Evolutionary conservation across 2,888 invertebrate genomes (phyloP), one percentile per base, ranked within the genome.

Genomic region (Crioceris asparagi): DNA sequence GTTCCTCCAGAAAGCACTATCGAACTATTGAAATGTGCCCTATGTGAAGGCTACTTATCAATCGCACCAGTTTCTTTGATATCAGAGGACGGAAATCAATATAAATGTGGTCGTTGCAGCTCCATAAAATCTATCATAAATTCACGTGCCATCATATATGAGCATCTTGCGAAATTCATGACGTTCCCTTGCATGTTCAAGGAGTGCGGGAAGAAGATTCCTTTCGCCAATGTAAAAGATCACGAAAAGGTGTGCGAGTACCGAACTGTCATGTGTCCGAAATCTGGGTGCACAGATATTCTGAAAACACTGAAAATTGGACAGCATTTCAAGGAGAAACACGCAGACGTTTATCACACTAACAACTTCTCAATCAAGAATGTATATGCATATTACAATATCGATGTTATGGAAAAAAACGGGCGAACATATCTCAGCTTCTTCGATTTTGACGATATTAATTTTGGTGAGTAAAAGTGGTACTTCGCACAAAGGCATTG

Each of bases 261-360:
- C 8, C 42, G 42, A 5, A 32, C 33, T 10, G 29, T 40, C 17
- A 26, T 38, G 16, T 46, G 46, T 26, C 46, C 46, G 12, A 46
- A 46, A 27, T 36, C 42, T 4, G 43, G 43, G 21, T 46, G 46
- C 26, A 35, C 33, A 16, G 46, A 46, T 12, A 17, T 23, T 14
- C 35, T 39, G 5, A 46, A 40, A 32, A 35, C 44, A 19, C 33
- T 31, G 32, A 42, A 40, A 21, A 40, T 46, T 12, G 42, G 39
- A 3, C 33, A 35, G 2, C 46, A 46, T 32, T 46, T 46, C 23
- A 46, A 46, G 31, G 46, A 46, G 10, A 46, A 46, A 17, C 46
- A 46, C 29, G 31, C 10, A 29, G 46, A 46, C 4, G 18, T 40
- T 8, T 42, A 37, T 18, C 46, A 46, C 18, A 34, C 39, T 1